Evolutionary conservation across 2,113 vertebrate genomes (phyloP), one percentile per base, ranked within the genome.

Genomic region (Argyrosomus japonicus): DNA sequence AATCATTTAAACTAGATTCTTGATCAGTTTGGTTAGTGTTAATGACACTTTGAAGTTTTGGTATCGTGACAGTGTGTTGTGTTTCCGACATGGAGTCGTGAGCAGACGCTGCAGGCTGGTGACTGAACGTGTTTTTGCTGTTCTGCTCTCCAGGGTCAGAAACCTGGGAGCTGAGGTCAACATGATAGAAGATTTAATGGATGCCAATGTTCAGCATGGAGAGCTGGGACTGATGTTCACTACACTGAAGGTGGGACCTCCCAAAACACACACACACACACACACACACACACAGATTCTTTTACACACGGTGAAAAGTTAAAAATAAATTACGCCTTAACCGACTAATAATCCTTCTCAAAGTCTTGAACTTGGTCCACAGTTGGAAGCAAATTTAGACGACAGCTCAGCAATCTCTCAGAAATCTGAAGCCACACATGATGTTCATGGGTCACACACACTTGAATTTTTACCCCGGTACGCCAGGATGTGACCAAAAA

Each of bases 191-290:
- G 98, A 99, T 85, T 86, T 99, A 15, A 99, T 99, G 97, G 98
- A 99, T 93, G 96, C 97, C 4, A 97, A 96, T 75, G 89, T 99
- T 67, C 97, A 99, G 88, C 97, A 97, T 1, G 98, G 98, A 73
- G 98, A 99, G 71, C 95, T 98, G 88, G 98, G 98, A 65, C 96
- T 98, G 88, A 99, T 99, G 97, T 98, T 99, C 90, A 99, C 98
- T 25, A 99, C 98, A 36, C 91, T 99, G 65, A 99, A 99, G 96
- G 98, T 98, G 76, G 68, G 78, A 50, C 4, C 17, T 19, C 6
- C 2, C 21, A 5, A 36, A 14, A 54, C 32, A 62, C 25, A 77
- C 23, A 48, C 4, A 57, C 27, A 53, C 29, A 13, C 32, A 25
- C 18, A 17, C 36, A 43, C 1, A 21, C 6, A 15, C 36, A 36